Percentiles rank a stretch among this genome's conserved stretches.
Conservation (phyloP, 2,888 invertebrate species). For the Spodoptera littoralis region DNA sequence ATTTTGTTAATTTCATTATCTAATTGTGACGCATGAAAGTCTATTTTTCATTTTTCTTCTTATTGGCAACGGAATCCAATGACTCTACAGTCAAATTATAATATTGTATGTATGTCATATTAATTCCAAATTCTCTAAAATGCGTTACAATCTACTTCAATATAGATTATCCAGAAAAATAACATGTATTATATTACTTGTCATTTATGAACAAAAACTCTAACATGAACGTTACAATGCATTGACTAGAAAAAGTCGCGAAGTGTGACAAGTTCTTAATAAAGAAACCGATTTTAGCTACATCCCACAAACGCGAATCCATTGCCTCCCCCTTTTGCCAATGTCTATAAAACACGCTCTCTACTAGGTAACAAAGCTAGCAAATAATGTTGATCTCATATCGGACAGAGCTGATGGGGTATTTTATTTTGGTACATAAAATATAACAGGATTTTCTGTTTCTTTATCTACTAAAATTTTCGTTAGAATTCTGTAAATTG, state of each 20-base stretch:
- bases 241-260: constrained; percentile 13
- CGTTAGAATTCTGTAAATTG: neutral
- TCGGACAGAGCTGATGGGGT: constrained; percentile 59
- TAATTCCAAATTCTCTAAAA: too few species aligned
- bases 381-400: constrained; percentile 69
- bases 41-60: too few species aligned
- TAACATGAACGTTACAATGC: neutral
- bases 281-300: constrained; percentile 54
- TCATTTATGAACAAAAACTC: too few species aligned
- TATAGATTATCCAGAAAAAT: too few species aligned
- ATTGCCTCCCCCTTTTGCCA: constrained; percentile 70
- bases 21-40: too few species aligned
- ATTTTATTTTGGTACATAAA: constrained; percentile 57
- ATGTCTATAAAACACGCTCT: constrained; percentile 76
- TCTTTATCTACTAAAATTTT: constrained; percentile 29
- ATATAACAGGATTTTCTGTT: constrained; percentile 46
- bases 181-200: too few species aligned
- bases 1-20: too few species aligned
- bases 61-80: too few species aligned
- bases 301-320: constrained; percentile 69
- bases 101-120: too few species aligned
- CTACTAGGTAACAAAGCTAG: constrained; percentile 68
- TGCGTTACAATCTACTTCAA: too few species aligned
- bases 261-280: constrained; percentile 25
- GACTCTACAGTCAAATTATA: too few species aligned